Percentiles rank a stretch among this genome's conserved stretches.
These are phyloP conservation scores for Melangyna quadrimaculata DNA, from an alignment of 2,888 invertebrate species.

Conservation along the genomic window DNA sequence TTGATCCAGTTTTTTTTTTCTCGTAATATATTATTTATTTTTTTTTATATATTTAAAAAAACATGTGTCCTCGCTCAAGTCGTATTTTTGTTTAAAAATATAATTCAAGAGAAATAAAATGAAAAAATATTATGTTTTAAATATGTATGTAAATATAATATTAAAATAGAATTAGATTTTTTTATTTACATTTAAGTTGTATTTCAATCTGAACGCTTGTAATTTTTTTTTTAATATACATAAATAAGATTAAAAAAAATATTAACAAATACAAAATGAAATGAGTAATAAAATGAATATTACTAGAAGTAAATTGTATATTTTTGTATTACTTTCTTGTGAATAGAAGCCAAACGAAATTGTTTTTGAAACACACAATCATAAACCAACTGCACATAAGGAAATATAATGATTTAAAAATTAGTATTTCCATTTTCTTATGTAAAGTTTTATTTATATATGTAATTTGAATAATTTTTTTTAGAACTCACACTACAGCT, in stretches of 20 bases:
- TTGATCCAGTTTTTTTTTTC: constrained; percentile 32
- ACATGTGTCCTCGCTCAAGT: constrained; percentile 67
- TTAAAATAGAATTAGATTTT: constrained; percentile 47
- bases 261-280: constrained; percentile 14
- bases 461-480: background rate
- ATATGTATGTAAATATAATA: constrained; percentile 65
- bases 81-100: constrained; percentile 49
- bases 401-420: background rate
- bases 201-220: constrained; percentile 54
- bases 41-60: constrained; percentile 28
- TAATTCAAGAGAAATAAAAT: constrained; percentile 47
- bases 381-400: constrained; percentile 21
- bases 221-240: constrained; percentile 40
- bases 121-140: constrained; percentile 38
- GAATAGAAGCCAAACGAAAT: constrained; percentile 58
- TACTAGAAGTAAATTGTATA: constrained; percentile 61
- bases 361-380: constrained; percentile 17
- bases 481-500: constrained; percentile 29
- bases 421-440: background rate
- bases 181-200: constrained; percentile 59
- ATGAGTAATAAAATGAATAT: constrained; percentile 6
- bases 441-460: constrained; percentile 23
- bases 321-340: constrained; percentile 68
- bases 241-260: constrained; percentile 20
- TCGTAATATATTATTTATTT: constrained; percentile 47